These are phyloP conservation scores for Corythucha ciliata DNA, from an alignment of 2,888 invertebrate species.

Conservation along the genomic window DNA sequence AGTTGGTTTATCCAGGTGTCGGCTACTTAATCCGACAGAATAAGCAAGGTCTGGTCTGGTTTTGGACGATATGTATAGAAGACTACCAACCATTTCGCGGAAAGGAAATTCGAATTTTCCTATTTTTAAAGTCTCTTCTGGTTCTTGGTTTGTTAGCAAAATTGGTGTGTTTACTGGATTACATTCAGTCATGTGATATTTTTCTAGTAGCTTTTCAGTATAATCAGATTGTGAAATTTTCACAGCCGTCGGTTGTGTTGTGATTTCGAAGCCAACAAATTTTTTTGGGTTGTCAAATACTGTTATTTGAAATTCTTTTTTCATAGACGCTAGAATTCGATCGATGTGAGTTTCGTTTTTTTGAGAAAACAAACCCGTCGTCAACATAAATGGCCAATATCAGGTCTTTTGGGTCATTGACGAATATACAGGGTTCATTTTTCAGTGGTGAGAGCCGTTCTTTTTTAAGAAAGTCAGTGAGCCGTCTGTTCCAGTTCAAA, in stretches of 20 bases:
- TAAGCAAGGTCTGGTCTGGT: constrained; percentile 5
- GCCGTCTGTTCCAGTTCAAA: constrained; percentile 23
- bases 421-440: constrained; percentile 27
- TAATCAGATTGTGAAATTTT: background rate
- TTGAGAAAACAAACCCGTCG: background rate
- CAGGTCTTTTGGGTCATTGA: constrained; percentile 15
- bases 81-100: background rate
- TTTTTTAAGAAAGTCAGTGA: constrained; percentile 17
- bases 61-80: constrained; percentile 4
- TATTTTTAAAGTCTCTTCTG: too few relatives aligned
- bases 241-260: background rate
- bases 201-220: background rate
- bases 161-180: background rate
- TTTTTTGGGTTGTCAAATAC: constrained; percentile 3
- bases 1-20: constrained; percentile 4
- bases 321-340: background rate
- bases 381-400: constrained; percentile 29
- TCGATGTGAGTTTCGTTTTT: background rate
- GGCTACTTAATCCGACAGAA: background rate
- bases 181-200: constrained; percentile 1
- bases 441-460: constrained; percentile 18
- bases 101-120: too few relatives aligned
- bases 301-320: constrained; percentile 7
- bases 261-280: constrained; percentile 4
- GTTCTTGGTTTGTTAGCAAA: background rate